These are phyloP conservation scores for Peromyscus attwateri DNA, from an alignment of 2,797 vertebrate species.

Conservation along the genomic window DNA sequence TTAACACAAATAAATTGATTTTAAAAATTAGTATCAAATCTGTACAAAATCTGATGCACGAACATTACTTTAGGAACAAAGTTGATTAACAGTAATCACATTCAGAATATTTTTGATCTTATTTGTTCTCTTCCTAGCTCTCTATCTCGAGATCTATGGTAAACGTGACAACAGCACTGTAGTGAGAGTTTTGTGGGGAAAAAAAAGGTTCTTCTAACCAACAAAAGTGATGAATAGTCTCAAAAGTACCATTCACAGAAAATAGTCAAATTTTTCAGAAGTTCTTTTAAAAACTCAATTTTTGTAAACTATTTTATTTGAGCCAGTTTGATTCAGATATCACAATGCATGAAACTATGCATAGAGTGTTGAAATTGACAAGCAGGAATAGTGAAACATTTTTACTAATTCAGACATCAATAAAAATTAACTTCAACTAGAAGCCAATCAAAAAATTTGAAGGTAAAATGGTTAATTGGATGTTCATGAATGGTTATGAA, in stretches of 20 bases:
- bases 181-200: not conserved
- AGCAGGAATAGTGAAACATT: not conserved
- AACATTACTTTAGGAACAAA: no score
- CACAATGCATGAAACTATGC: not conserved
- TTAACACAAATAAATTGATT: no score
- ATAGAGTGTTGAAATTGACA: not conserved
- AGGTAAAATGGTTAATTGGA: not conserved
- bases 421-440: not conserved
- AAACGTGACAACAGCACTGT: not conserved
- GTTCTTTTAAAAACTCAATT: not conserved
- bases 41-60: no score
- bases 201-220: not conserved
- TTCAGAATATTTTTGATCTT: no score
- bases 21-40: no score
- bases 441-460: not conserved
- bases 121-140: no score
- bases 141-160: no score
- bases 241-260: not conserved
- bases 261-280: not conserved
- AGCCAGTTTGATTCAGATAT: not conserved
- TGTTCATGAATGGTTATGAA: not conserved
- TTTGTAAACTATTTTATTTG: not conserved
- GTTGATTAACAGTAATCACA: no score
- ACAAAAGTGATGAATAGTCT: not conserved
- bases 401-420: not conserved